These are phyloP conservation scores for Mallateleia sp. DNA, from an alignment of 2,888 invertebrate genomes.

Conservation along the genomic window DNA sequence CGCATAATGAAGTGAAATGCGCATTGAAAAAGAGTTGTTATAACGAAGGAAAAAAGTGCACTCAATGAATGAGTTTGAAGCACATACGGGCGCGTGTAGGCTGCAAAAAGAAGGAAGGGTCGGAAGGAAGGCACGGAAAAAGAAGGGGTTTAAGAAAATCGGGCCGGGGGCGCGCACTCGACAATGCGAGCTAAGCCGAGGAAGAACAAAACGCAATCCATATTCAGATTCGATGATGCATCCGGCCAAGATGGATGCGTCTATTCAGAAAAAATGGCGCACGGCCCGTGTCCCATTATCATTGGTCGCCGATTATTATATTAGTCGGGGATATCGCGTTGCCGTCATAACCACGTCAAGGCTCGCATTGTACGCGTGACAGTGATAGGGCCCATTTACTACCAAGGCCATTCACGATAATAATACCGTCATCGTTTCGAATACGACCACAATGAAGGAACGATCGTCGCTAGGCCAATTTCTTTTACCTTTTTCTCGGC, in stretches of 20 bases:
- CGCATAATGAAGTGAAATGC: conserved; percentile 56
- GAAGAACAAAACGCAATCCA: conserved; percentile 85
- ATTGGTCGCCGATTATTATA: conserved; percentile 80
- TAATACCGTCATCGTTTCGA: conserved; percentile 86
- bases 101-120: conserved; percentile 52
- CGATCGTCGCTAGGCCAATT: conserved; percentile 64
- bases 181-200: conserved; percentile 86
- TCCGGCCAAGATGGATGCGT: conserved; percentile 82
- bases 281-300: conserved; percentile 83
- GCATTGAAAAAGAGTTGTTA: conserved; percentile 53
- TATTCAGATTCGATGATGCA: conserved; percentile 88
- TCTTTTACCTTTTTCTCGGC: conserved; percentile 27
- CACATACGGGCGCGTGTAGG: conserved; percentile 65
- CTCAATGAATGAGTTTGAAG: conserved; percentile 63
- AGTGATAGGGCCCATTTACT: conserved; percentile 84
- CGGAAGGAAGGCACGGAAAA: conserved; percentile 61
- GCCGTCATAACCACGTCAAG: conserved; percentile 89
- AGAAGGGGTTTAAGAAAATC: conserved; percentile 70
- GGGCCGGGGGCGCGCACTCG: conserved; percentile 82
- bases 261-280: conserved; percentile 79
- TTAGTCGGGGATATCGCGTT: conserved; percentile 87
- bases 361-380: conserved; percentile 86
- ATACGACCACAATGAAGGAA: conserved; percentile 74
- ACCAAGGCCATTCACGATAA: conserved; percentile 85
- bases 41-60: conserved; percentile 64